phyloP scores from a whole-genome alignment of 2,888 invertebrate genomes.

The Blera fallax region DNA sequence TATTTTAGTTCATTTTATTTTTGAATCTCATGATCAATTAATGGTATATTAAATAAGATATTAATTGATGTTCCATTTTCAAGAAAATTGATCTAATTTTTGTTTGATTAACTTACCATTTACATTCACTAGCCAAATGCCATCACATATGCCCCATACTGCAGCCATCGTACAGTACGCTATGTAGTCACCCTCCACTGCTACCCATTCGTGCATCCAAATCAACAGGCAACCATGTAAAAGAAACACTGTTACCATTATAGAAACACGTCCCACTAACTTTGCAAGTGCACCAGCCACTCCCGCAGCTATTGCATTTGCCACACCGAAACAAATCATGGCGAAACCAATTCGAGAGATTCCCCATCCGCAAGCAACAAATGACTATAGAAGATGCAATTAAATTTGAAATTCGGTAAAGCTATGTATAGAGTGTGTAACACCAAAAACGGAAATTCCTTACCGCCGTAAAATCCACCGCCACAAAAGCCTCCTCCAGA shows the following conservation, averaged over 20 bases:
- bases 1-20: no score
- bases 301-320: conserved; percentile 93
- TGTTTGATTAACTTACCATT: conserved; percentile 86
- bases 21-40: no score
- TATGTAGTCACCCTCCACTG: conserved; percentile 85
- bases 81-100: not conserved
- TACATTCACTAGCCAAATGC: conserved; percentile 95
- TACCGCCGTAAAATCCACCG: conserved; percentile 91
- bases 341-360: conserved; percentile 96
- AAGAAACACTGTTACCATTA: conserved; percentile 88
- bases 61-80: no score
- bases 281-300: conserved; percentile 90
- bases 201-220: conserved; percentile 88
- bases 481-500: conserved; percentile 95
- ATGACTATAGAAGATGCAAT: conserved; percentile 84
- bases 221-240: conserved; percentile 88
- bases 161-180: conserved; percentile 91
- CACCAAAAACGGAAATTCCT: no score
- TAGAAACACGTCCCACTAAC: conserved; percentile 87
- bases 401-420: not conserved
- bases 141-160: conserved; percentile 94
- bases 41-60: no score
- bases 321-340: conserved; percentile 95
- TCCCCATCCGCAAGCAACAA: conserved; percentile 93
- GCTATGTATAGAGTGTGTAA: not conserved